phyloP scores from a whole-genome alignment of 1,140 invertebrate genomes.

The Probaryconus sp. region DNA sequence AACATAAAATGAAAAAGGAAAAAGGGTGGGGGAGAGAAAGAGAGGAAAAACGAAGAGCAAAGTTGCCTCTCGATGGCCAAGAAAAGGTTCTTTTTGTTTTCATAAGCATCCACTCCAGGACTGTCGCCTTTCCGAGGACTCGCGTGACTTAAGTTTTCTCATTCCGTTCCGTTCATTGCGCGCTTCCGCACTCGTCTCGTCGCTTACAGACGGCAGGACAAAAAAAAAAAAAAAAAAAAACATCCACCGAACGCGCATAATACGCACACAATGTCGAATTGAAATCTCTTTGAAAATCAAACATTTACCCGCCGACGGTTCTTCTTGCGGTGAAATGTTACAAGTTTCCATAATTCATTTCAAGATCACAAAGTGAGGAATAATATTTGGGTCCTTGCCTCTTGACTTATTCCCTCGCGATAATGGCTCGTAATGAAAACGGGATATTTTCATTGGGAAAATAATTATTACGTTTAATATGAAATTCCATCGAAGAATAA shows the following conservation, averaged over 20 bases:
- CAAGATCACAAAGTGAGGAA: too few relatives aligned
- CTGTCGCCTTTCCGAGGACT: constrained; percentile 24
- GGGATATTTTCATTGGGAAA: too few relatives aligned
- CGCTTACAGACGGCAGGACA: constrained; percentile 2
- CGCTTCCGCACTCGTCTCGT: constrained; percentile 6
- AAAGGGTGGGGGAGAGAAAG: too few relatives aligned
- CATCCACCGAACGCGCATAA: constrained; percentile 12
- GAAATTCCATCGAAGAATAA: too few relatives aligned
- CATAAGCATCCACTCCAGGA: constrained; percentile 39
- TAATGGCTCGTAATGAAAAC: too few relatives aligned
- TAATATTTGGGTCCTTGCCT: too few relatives aligned
- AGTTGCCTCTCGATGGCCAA: constrained; percentile 32
- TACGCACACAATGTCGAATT: constrained; percentile 16
- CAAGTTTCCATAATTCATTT: too few relatives aligned
- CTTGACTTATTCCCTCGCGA: too few relatives aligned
- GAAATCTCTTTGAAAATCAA: constrained; percentile 31
- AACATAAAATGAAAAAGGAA: constrained; percentile 19
- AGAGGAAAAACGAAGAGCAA: constrained; percentile 1
- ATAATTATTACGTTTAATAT: too few relatives aligned
- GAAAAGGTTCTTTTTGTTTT: constrained; percentile 44
- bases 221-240: constrained; percentile 39
- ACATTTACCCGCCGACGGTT: constrained; percentile 8
- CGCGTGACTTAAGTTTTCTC: constrained; percentile 33
- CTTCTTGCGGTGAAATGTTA: too few relatives aligned
- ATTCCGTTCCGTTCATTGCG: constrained; percentile 19